Percentiles rank a stretch among this genome's conserved stretches.
Evolutionary conservation across 2,888 invertebrate species (phyloP).

Genomic region (Amiota minor): DNA sequence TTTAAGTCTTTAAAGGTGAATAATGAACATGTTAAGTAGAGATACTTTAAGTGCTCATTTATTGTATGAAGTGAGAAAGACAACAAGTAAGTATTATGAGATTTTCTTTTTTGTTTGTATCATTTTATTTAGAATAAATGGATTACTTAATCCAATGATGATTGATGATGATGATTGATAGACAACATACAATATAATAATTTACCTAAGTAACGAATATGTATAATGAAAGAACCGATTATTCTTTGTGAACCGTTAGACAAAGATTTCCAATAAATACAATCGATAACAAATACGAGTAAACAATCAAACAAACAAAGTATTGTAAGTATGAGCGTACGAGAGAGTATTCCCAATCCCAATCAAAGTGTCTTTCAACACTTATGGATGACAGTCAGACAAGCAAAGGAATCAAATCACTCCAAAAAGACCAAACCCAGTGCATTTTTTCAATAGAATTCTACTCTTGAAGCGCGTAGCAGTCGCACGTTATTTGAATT

Average conservation of each 20-base stretch:
- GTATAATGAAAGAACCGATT: too few species aligned
- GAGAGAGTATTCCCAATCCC: too few species aligned
- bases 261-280: too few species aligned
- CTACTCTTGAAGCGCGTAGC: constrained; percentile 28
- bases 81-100: background rate
- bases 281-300: background rate
- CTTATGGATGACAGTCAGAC: constrained; percentile 5
- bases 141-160: too few species aligned
- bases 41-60: too few species aligned
- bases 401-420: constrained; percentile 24
- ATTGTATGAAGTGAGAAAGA: too few species aligned
- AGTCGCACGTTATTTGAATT: constrained; percentile 35
- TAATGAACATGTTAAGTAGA: too few species aligned
- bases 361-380: background rate
- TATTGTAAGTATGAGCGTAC: background rate
- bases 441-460: constrained; percentile 43
- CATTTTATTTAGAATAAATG: too few species aligned
- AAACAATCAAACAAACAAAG: background rate
- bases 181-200: background rate
- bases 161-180: too few species aligned
- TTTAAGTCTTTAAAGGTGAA: background rate
- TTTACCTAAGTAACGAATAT: constrained; percentile 14
- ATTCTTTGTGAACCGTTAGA: too few species aligned
- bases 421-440: constrained; percentile 42
- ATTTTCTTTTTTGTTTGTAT: background rate